Evolutionary conservation across 1,140 invertebrate species (phyloP).

Genomic region (Campoletis sonorensis): DNA sequence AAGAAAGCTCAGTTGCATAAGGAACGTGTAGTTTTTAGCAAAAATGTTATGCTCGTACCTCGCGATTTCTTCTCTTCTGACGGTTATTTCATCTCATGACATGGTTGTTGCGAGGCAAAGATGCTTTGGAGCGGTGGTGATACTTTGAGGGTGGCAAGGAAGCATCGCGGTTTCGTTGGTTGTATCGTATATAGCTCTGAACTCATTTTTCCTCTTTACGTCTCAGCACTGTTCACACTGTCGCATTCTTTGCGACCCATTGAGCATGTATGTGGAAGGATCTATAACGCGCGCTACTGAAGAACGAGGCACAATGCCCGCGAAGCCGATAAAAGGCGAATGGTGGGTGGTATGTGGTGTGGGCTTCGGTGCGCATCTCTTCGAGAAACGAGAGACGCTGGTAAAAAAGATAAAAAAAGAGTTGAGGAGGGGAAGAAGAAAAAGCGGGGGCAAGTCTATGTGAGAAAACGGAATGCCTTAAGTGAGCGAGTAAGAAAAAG

Average conservation of each 20-base stretch:
- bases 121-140: background rate
- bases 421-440: constrained; percentile 40
- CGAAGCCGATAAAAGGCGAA: constrained; percentile 39
- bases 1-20: too few species aligned
- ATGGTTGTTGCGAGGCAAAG: background rate
- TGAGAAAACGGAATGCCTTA: constrained; percentile 25
- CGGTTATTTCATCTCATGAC: background rate
- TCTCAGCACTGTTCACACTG: background rate
- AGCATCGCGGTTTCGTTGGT: constrained; percentile 29
- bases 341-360: constrained; percentile 26
- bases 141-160: background rate
- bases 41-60: background rate
- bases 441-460: background rate
- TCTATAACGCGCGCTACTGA: background rate
- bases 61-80: background rate
- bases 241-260: constrained; percentile 29
- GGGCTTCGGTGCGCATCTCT: background rate
- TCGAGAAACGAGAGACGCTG: constrained; percentile 1
- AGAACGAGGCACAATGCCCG: constrained; percentile 34
- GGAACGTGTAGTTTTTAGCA: background rate
- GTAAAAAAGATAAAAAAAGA: constrained; percentile 33
- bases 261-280: constrained; percentile 29
- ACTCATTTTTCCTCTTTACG: constrained; percentile 1
- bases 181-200: background rate
- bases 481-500: constrained; percentile 13